A percentile compares a stretch with the other conserved stretches of the same genome.
phyloP scores from a whole-genome alignment of 2,797 vertebrate genomes.

The Argya squamiceps region DNA sequence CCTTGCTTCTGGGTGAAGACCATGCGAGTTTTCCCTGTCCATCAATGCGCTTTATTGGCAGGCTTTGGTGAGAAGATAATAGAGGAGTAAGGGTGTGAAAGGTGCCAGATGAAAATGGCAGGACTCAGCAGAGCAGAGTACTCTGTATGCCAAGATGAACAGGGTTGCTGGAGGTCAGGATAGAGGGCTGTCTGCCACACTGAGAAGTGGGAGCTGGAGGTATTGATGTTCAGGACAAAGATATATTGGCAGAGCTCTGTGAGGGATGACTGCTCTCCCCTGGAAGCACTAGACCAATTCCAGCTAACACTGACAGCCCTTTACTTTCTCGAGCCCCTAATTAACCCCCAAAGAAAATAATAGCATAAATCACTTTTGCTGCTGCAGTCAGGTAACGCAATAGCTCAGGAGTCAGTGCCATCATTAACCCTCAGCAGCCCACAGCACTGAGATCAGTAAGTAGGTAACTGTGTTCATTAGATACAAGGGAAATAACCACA shows the following conservation, averaged over 20 bases:
- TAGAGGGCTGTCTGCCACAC: neutral
- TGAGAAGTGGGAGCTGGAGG: neutral
- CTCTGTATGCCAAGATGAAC: neutral
- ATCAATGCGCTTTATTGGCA: neutral
- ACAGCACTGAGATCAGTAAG: neutral
- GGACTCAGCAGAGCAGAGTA: neutral
- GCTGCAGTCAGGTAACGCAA: slow-evolving; percentile 9
- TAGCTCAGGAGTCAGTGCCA: neutral
- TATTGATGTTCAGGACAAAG: slow-evolving; percentile 5
- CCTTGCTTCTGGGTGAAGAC: neutral
- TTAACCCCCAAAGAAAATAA: slow-evolving; percentile 75
- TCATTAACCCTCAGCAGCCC: slow-evolving; percentile 45
- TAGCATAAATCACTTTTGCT: slow-evolving; percentile 51
- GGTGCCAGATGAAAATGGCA: neutral
- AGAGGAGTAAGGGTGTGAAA: neutral
- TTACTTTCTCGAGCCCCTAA: slow-evolving; percentile 62
- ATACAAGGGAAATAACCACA: neutral
- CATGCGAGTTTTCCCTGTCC: neutral
- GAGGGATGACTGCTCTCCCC: neutral
- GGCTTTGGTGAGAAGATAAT: neutral
- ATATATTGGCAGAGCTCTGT: neutral
- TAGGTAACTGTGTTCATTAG: neutral
- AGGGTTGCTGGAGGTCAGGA: neutral
- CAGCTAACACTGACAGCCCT: slow-evolving; percentile 41
- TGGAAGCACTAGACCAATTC: slow-evolving; percentile 30